Base-by-base conservation (phyloP, 2,113 vertebrate genomes). In the Poeciliopsis retropinna region DNA sequence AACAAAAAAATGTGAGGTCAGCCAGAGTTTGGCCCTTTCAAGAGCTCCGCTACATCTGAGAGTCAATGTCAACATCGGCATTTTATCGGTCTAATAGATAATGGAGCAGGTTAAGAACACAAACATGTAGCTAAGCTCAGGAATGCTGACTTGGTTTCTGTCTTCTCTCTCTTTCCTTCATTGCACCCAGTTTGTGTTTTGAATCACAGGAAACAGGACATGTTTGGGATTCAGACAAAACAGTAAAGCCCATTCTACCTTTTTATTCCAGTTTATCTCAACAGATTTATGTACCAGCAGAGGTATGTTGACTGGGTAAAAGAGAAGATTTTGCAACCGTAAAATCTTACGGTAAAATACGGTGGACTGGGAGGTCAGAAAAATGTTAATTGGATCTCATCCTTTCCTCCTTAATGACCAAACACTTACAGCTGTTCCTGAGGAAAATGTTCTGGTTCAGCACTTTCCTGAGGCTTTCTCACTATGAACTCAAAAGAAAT, bases 401-500 rank as follows among this genome's bases (percentile, higher is more conserved):
- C 73, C 78, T 37, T 75, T 78, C 71, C 61, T 44, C 61, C 85
- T 70, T 73, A 84, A 88, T 71, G 60, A 75, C 68, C 74, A 6
- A 57, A 76, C 80, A 29, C 75, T 72, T 70, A 70, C 88, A 90
- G 88, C 86, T 88, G 88, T 81, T 89, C 81, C 77, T 22, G 19
- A 44, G 51, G 25, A 82, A 78, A 76, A 78, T 39, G 63, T 78
- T 69, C 32, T 44, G 86, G 80, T 83, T 86, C 77, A 84, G 78
- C 80, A 78, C 84, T 76, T 88, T 67, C n/a, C 7, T n/a, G 64
- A 22, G 71, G 41, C 37, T 79, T 83, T 80, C 62, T 82, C 79
- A 64, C 12, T 3, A 3, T 25, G 14, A 65, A 76, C 72, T 76
- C 67, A 39, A 3, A 73, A 73, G 77, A 66, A 79, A 80, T 82